Base-by-base conservation (phyloP, 2,797 vertebrate genomes). In the Poeciliopsis presidionis region DNA sequence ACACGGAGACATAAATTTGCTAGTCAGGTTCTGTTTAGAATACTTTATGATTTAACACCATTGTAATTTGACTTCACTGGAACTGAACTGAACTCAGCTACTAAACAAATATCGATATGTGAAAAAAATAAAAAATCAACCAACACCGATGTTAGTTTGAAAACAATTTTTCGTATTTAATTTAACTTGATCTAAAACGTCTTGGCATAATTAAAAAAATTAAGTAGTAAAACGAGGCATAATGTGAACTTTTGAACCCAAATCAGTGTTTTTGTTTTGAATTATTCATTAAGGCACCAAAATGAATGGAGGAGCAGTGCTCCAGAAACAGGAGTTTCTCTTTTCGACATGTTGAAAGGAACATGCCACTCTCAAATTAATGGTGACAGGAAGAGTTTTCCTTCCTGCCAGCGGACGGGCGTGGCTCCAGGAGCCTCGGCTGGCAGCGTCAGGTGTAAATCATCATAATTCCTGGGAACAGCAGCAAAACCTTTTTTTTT, bases 371-470 rank as follows among this genome's bases (percentile, higher is more conserved):
- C 9, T 55, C 14, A 39, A n/a, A 53, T 22, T 9, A 33, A 49
- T 33, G 9, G 46, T 33, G 2, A 49, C 7, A 51, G 28, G 28
- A 72, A 36, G 9, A 14, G 25, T 51, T 47, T 6, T 53, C 6
- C 22, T 53, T 25, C 49, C 72, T 73, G 49, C 20, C 33, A 55
- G 12, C 33, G 6, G 28, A 33, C 7, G 9, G 36, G 30, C 4
- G 14, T 63, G 33, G 30, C 28, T 63, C 74, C 57, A 36, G 12
- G 28, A 75, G 18, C 33, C 6, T 41, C 28, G 1, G 74, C 11
- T n/a, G 57, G 43, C 43, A 65, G 43, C 30, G 45, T 53, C 72
- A 45, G 4, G 28, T 67, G 16, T 41, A 67, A 73, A 73, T 79
- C 25, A 73, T 79, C 25, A 74, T 43, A 53, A 45, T 39, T n/a